Evolutionary conservation across 2,113 vertebrate species (phyloP).

Genomic region (Ammodytes dubius): DNA sequence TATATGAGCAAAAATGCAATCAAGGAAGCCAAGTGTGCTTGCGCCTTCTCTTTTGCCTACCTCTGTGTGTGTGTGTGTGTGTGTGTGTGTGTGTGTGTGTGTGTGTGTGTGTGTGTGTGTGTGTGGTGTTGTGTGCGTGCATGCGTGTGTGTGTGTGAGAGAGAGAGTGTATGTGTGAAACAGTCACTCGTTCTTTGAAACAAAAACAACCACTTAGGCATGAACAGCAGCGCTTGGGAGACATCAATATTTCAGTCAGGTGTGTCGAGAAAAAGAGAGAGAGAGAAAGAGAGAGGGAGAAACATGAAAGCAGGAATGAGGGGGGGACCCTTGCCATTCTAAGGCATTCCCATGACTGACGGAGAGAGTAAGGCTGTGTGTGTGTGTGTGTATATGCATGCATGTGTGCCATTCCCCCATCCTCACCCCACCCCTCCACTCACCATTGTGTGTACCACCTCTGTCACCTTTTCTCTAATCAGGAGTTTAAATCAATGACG

Average conservation of each 20-base stretch:
- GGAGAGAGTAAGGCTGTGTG: conserved; percentile 40
- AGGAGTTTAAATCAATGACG: conserved; percentile 88
- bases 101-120: conserved; percentile 5
- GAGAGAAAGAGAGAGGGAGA: conserved; percentile 48
- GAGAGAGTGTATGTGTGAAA: conserved; percentile 32
- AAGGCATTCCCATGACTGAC: conserved; percentile 72
- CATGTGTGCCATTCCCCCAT: conserved; percentile 56
- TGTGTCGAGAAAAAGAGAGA: conserved; percentile 72
- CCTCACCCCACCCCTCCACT: conserved; percentile 64
- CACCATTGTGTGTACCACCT: conserved; percentile 79
- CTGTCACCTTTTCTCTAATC: conserved; percentile 86
- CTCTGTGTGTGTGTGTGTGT: conserved; percentile 14
- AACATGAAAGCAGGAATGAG: conserved; percentile 57
- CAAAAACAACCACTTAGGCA: conserved; percentile 79
- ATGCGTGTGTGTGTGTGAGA: conserved; percentile 18
- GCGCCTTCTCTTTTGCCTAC: neutral
- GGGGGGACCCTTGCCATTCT: conserved; percentile 66
- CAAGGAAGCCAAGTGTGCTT: conserved; percentile 3
- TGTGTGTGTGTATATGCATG: conserved; percentile 29
- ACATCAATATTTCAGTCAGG: conserved; percentile 84
- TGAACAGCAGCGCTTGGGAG: conserved; percentile 72
- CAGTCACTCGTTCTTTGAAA: conserved; percentile 64
- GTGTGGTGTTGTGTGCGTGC: too few species aligned
- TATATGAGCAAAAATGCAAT: conserved; percentile 7
- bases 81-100: conserved; percentile 13